Base-by-base conservation (phyloP, 1,140 invertebrate genomes). In the Drosophila nigrodunni region DNA sequence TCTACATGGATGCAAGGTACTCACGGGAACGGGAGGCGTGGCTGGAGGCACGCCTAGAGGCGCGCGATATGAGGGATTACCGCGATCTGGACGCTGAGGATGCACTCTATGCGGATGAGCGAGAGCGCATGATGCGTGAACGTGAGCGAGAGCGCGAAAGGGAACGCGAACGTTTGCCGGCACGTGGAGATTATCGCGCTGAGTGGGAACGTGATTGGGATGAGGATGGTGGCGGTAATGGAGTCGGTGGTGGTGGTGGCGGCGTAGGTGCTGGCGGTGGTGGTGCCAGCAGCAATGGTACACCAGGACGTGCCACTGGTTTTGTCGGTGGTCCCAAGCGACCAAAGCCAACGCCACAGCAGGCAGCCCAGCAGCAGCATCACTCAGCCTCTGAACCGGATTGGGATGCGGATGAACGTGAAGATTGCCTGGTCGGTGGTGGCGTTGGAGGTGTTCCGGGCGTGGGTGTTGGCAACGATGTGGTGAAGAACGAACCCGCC, bases 131-230 rank as follows among this genome's bases (percentile, higher is more conserved):
- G 1, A 30, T 78, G 18, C 72, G 76, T 7, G 72, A 78, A 35
- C 65, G 78, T 30, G 90, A 92, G 50, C 74, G 87, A 0, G 79
- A 81, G 39, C 65, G 72, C 7, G 89, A 91, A 21, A 74, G 90
- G 9, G 85, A 91, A 7, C 64, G 66, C 2, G 83, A 91, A 1
- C 62, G 82, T 5, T 64, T 82, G 39, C 46, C 76, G 2, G 74
- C 82, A 0, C 80, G 83, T 3, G 83, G 80, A 3, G 82, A 83
- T 15, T 88, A 83, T 39, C 80, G 90, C 2, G 78, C 72, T 4
- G 90, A 91, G 6, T 92, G 90, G 90, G 88, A 91, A 3, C 77
- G 70, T n/a, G 90, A 91, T 10, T 91, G 90, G 80, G 86, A 85
- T 47, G 90, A 91, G 13, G 83, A 91, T 8, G 69, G 46, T 18